Percentiles rank a stretch among this genome's conserved stretches.
Evolutionary conservation across 1,140 invertebrate species (phyloP).

Genomic region (Drosophila orena): DNA sequence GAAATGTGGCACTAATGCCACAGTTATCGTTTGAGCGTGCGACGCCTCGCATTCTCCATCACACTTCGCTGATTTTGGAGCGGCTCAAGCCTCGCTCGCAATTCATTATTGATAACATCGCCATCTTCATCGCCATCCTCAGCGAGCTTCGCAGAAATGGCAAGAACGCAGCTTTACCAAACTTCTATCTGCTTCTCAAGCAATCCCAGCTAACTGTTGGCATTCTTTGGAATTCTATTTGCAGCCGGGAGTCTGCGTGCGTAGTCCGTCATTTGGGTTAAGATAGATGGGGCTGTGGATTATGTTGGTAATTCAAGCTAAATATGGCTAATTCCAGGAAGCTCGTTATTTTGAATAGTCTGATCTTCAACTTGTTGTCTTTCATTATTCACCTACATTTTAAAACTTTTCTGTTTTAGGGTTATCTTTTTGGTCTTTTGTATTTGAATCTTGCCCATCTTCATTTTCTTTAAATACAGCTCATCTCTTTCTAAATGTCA

Average conservation of each 20-base stretch:
- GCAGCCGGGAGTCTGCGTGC: conserved; percentile 31
- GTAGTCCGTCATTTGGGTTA: conserved; percentile 59
- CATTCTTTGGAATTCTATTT: conserved; percentile 37
- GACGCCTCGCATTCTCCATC: conserved; percentile 35
- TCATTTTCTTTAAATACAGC: not conserved
- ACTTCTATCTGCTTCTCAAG: conserved; percentile 27
- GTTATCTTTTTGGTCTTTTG: not conserved
- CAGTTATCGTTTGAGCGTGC: conserved; percentile 40
- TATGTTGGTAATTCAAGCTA: not conserved
- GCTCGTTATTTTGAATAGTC: not conserved
- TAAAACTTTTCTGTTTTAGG: not conserved
- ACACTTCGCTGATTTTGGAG: conserved; percentile 62
- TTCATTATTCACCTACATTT: not conserved
- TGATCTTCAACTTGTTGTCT: not conserved
- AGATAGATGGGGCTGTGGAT: conserved; percentile 21
- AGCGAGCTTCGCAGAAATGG: conserved; percentile 2
- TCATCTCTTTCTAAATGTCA: not conserved
- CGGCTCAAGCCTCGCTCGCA: conserved; percentile 38
- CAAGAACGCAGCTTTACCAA: conserved; percentile 19
- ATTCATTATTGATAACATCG: conserved; percentile 70
- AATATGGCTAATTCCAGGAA: not conserved
- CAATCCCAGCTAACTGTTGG: conserved; percentile 48
- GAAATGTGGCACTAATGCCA: conserved; percentile 21
- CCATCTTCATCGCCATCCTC: conserved; percentile 15
- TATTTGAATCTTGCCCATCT: no score